Percentiles rank a stretch among this genome's conserved stretches.
phyloP scores from a whole-genome alignment of 2,797 vertebrate species.

The Falco naumanni region DNA sequence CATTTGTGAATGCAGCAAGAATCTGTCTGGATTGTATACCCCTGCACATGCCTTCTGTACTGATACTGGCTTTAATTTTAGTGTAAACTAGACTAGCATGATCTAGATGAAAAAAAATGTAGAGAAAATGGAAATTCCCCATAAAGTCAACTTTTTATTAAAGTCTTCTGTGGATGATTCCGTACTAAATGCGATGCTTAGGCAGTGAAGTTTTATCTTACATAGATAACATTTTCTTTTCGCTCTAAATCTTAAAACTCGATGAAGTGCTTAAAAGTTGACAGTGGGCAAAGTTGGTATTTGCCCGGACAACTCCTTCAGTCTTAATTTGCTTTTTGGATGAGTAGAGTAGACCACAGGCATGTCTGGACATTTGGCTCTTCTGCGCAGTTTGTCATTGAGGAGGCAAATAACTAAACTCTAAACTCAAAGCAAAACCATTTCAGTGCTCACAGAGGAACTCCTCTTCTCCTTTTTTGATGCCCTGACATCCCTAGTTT shows the following conservation, averaged over 20 bases:
- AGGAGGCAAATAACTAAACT: background rate
- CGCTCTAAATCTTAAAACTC: background rate
- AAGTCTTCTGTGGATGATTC: background rate
- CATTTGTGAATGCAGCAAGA: background rate
- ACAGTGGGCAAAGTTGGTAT: accelerated
- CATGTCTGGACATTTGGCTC: background rate
- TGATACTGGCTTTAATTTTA: background rate
- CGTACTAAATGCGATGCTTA: background rate
- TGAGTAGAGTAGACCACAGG: background rate
- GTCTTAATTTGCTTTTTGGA: background rate
- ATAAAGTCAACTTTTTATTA: background rate
- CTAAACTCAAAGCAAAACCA: background rate
- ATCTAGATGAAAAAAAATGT: background rate
- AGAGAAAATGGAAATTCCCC: background rate
- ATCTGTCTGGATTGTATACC: background rate
- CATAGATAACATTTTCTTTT: background rate
- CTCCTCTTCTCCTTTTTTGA: background rate
- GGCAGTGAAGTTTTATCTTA: background rate
- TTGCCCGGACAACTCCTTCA: background rate
- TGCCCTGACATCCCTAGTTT: background rate
- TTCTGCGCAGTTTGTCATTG: background rate
- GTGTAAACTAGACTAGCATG: background rate
- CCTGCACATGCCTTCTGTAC: background rate
- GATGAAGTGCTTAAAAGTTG: background rate
- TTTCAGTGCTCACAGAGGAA: background rate